Base-by-base conservation (phyloP, 2,113 vertebrate species). In the Bubo bubo region DNA sequence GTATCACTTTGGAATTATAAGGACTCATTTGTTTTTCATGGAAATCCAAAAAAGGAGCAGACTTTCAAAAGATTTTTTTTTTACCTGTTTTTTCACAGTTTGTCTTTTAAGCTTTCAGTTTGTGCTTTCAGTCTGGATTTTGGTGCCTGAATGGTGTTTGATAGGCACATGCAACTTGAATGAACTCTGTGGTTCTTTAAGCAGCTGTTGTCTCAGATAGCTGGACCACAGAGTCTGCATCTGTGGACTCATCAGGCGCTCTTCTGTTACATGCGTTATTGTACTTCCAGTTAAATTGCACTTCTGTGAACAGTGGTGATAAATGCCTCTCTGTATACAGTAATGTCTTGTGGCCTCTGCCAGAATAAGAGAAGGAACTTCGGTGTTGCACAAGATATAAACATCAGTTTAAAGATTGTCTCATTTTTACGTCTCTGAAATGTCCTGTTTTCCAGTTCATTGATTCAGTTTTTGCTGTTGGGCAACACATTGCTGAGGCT, bases 191-290 rank as follows among this genome's bases (percentile, higher is more conserved):
- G 34, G 17, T 35, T 83, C 41, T 55, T 86, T 23, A 63, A 58
- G 30, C 20, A 0, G 0, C 30, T 62, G 32, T 71, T 55, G 24
- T 49, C 37, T 93, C 6, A 12, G 17, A 4, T 26, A 13, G 18
- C 53, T 55, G 43, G 68, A 14, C 21, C 3, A 0, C 10, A 14
- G 52, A 35, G 8, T 26, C 30, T 76, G 62, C 19, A 1, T 6
- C 39, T 39, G 34, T n/a, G 26, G 35, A 14, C 37, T 90, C 21
- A 27, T 32, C 35, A 30, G 26, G 14, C 37, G 12, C 23, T 43
- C 5, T n/a, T 77, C 64, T 74, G 2, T 70, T 71, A 21, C 0
- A 0, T 43, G 8, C 7, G 4, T 41, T 82, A 28, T 10, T 72
- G 49, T 28, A 32, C 17, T 79, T 86, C 19, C 27, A 43, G 56